Base-by-base conservation (phyloP, 2,888 invertebrate species). In the Automeris io region DNA sequence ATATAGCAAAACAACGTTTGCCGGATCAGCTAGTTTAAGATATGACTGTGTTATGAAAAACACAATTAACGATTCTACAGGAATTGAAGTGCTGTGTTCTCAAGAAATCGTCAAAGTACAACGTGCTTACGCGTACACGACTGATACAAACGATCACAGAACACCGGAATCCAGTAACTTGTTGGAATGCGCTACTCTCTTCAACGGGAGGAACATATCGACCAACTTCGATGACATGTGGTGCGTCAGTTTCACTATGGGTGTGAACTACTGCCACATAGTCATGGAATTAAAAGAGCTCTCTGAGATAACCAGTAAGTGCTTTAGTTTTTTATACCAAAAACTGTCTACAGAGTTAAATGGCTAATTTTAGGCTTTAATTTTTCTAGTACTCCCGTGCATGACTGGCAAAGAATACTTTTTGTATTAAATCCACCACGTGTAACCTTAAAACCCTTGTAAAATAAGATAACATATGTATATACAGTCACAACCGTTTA, bases 191-290 rank as follows among this genome's bases (percentile, higher is more conserved):
- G 65, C 66, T 59, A 89, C 87, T 46, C 68, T 95, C 22, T 87
- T 93, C 54, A 90, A 92, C 62, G 91, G 90, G 2, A 71, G 79
- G n/a, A 93, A 93, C 68, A 80, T 94, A 29, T 91, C 93, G 0
- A 89, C 88, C 0, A 88, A 91, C 33, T 82, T 89, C 22, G 87
- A 89, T 34, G 89, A 93, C 57, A 92, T 92, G 91, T 92, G 91
- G 91, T 85, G 88, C 49, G 71, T 80, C 0, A 80, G 76, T 54
- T 80, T 81, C 39, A 52, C 61, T 1, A 49, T 69, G 0, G 80
- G 76, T 0, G 51, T 46, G 5, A 68, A 71, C 49, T 77, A 71
- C 49, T 80, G 77, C 16, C 76, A 86, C 43, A 61, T 87, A 8
- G 66, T 85, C 1, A 62, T 86, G 50, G 82, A 85, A 47, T 39